A percentile compares a stretch with the other conserved stretches of the same genome.
phyloP scores from a whole-genome alignment of 2,888 invertebrate genomes.

The Leucania comma region DNA sequence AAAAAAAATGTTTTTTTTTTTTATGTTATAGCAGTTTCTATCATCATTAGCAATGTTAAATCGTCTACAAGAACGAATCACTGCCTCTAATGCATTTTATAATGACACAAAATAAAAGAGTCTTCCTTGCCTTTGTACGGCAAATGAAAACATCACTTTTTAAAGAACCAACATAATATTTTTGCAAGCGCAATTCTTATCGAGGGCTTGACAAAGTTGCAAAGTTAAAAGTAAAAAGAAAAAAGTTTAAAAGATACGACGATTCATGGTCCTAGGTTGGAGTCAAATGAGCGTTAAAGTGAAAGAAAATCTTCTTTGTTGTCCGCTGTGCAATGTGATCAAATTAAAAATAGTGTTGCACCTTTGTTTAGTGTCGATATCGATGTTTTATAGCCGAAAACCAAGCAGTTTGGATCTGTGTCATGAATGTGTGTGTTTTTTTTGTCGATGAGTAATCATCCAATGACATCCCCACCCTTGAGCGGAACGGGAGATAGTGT shows the following conservation, averaged over 20 bases:
- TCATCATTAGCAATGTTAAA: neutral
- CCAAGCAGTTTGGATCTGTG: too few species aligned
- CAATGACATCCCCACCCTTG: too few species aligned
- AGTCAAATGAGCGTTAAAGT: constrained; percentile 59
- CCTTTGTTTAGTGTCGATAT: constrained; percentile 9
- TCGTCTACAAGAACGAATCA: neutral
- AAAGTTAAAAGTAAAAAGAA: constrained; percentile 49
- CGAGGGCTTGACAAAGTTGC: constrained; percentile 54
- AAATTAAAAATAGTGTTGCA: constrained; percentile 61
- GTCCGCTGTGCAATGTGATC: constrained; percentile 55
- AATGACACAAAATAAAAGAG: constrained; percentile 30
- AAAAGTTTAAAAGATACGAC: constrained; percentile 57
- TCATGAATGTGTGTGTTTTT: too few species aligned
- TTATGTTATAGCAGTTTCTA: too few species aligned
- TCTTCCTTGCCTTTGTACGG: constrained; percentile 1
- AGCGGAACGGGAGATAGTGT: too few species aligned
- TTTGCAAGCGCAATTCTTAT: constrained; percentile 51
- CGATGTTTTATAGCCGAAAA: constrained; percentile 3
- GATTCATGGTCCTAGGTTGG: constrained; percentile 41
- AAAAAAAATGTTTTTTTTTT: too few species aligned
- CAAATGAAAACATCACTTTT: constrained; percentile 26
- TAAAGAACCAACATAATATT: constrained; percentile 45
- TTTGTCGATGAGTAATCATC: too few species aligned
- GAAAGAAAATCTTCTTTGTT: constrained; percentile 58
- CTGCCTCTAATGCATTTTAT: neutral